Percentiles rank a stretch among this genome's conserved stretches.
Evolutionary conservation across 2,888 invertebrate genomes (phyloP).

Genomic region (Blomia tropicalis): DNA sequence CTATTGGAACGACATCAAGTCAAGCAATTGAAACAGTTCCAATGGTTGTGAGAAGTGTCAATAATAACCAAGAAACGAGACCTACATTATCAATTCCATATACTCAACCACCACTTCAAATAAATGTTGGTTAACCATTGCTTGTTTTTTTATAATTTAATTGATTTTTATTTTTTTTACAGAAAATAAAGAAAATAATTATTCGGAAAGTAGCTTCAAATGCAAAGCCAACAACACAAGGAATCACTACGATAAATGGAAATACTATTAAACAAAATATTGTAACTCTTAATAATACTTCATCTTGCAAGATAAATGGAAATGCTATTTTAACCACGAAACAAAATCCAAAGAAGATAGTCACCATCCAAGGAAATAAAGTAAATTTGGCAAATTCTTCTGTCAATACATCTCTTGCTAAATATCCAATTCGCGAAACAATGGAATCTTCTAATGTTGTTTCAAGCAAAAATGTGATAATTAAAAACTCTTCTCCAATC

Average conservation of each 20-base stretch:
- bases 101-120: neutral
- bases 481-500: neutral
- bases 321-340: neutral
- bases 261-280: neutral
- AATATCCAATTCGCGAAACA: neutral
- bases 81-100: no score
- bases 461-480: neutral
- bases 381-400: neutral
- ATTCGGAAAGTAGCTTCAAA: neutral
- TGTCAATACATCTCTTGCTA: neutral
- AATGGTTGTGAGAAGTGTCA: neutral
- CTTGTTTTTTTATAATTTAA: neutral
- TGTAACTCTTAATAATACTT: neutral
- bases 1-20: no score
- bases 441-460: neutral
- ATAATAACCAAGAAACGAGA: neutral
- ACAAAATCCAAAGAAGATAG: neutral
- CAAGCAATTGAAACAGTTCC: no score
- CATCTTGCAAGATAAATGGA: neutral
- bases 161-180: neutral
- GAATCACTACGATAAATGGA: neutral
- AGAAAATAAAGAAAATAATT: neutral
- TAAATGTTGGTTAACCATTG: neutral
- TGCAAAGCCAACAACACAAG: neutral
- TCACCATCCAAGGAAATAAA: neutral